Percentiles rank a stretch among this genome's conserved stretches.
phyloP scores from a whole-genome alignment of 2,113 vertebrate species.

The Catharus fuscescens region DNA sequence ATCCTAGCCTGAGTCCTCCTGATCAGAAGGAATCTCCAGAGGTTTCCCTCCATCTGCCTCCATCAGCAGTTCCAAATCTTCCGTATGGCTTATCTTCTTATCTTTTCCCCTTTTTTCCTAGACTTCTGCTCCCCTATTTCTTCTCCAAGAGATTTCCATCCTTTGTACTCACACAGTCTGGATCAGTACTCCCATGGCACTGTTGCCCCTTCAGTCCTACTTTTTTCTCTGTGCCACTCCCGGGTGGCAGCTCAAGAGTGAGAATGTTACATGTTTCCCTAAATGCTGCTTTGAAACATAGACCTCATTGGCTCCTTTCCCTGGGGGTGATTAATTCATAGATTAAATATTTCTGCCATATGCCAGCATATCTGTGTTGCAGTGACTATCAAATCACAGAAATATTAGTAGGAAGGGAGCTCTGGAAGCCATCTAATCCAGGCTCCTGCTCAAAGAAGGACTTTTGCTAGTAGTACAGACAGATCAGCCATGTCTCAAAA shows the following conservation, averaged over 20 bases:
- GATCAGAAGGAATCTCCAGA: slow-evolving; percentile 22
- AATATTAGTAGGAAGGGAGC: background rate
- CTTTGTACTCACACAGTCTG: background rate
- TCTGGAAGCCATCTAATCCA: background rate
- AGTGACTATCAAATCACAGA: background rate
- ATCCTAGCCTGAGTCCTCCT: background rate
- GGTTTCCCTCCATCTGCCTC: slow-evolving; percentile 43
- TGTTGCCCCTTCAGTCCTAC: background rate
- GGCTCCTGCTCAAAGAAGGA: background rate
- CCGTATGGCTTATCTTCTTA: slow-evolving; percentile 4
- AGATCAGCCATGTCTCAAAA: background rate
- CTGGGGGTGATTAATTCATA: background rate
- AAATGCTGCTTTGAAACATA: background rate
- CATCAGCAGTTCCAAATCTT: slow-evolving; percentile 25
- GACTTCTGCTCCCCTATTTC: background rate
- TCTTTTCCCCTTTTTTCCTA: background rate
- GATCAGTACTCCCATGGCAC: background rate
- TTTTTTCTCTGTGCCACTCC: background rate
- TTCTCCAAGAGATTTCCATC: background rate
- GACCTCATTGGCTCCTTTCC: background rate
- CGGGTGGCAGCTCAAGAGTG: background rate
- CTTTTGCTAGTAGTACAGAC: background rate
- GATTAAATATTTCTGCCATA: background rate
- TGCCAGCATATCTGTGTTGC: background rate
- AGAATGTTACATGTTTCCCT: background rate